Evolutionary conservation across 1,140 invertebrate genomes (phyloP).

Genomic region (Drosophila mojavensis): DNA sequence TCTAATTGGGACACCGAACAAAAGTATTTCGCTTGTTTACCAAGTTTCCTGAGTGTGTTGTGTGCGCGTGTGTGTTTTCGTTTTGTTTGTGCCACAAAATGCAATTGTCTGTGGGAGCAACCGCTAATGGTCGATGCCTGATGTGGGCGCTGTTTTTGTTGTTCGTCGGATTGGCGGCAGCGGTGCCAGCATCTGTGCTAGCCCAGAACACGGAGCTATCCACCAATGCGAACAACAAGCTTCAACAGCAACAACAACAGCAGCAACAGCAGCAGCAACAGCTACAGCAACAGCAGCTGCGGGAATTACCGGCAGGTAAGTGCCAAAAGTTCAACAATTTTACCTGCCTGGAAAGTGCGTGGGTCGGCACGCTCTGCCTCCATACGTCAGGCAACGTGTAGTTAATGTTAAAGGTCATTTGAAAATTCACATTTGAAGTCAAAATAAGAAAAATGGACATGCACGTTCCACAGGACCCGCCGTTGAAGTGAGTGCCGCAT

Average conservation of each 20-base stretch:
- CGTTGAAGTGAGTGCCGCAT: conserved; percentile 15
- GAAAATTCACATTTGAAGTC: conserved; percentile 65
- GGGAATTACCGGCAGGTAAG: conserved; percentile 72
- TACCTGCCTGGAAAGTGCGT: conserved; percentile 23
- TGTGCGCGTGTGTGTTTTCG: conserved; percentile 5
- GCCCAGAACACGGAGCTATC: conserved; percentile 78
- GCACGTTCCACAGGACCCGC: conserved; percentile 15
- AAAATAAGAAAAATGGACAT: conserved; percentile 47
- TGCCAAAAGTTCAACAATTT: conserved; percentile 64
- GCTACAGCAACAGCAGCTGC: conserved; percentile 26
- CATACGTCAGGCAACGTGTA: conserved; percentile 35
- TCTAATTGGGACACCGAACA: conserved; percentile 34
- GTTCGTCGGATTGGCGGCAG: conserved; percentile 51
- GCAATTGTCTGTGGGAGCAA: conserved; percentile 38
- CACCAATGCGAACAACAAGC: conserved; percentile 74
- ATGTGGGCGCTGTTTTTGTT: conserved; percentile 47
- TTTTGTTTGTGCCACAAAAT: conserved; percentile 34
- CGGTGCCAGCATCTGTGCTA: conserved; percentile 78
- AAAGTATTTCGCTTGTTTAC: conserved; percentile 27
- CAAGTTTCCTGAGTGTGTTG: conserved; percentile 5
- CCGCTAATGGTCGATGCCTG: conserved; percentile 27
- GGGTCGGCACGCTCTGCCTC: conserved; percentile 24
- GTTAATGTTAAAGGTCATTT: conserved; percentile 78
- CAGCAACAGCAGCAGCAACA: conserved; percentile 28
- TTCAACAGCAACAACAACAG: conserved; percentile 54